Evolutionary conservation across 1,140 invertebrate species (phyloP).

Genomic region (Diachasmimorpha longicaudata): DNA sequence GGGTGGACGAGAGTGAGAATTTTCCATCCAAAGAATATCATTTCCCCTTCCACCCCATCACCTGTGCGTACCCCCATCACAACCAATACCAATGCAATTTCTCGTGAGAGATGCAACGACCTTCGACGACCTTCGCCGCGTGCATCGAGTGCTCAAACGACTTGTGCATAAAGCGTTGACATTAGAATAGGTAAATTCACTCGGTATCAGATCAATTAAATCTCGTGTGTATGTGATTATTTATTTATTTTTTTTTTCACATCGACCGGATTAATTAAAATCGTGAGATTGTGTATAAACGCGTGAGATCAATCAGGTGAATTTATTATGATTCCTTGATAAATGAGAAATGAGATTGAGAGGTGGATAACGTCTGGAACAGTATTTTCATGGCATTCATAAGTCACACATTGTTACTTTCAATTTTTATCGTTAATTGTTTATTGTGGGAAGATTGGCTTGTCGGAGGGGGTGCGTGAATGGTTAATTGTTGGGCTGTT

Average conservation of each 20-base stretch:
- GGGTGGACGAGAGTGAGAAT: slow-evolving; percentile 23
- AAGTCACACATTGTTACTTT: slow-evolving; percentile 5
- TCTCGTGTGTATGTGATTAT: neutral
- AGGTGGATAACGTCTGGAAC: slow-evolving; percentile 12
- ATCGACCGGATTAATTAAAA: slow-evolving; percentile 14
- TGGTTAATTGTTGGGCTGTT: neutral
- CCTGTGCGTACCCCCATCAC: neutral
- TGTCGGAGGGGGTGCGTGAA: neutral
- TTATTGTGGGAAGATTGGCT: neutral
- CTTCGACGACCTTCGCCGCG: neutral
- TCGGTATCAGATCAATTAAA: slow-evolving; percentile 14
- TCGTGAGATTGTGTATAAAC: neutral
- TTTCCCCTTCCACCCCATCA: neutral
- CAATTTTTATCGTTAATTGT: neutral
- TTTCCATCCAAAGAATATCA: slow-evolving; percentile 27
- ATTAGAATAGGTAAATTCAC: neutral
- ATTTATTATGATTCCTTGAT: slow-evolving; percentile 13
- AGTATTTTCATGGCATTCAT: neutral
- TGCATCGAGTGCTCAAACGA: neutral
- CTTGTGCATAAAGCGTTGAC: neutral
- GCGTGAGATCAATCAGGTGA: neutral
- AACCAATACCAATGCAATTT: neutral
- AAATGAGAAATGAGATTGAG: slow-evolving; percentile 5
- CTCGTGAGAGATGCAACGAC: slow-evolving; percentile 16
- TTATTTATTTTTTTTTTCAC: too few species aligned